Conservation (phyloP, 2,797 vertebrate species). For the Falco cherrug region DNA sequence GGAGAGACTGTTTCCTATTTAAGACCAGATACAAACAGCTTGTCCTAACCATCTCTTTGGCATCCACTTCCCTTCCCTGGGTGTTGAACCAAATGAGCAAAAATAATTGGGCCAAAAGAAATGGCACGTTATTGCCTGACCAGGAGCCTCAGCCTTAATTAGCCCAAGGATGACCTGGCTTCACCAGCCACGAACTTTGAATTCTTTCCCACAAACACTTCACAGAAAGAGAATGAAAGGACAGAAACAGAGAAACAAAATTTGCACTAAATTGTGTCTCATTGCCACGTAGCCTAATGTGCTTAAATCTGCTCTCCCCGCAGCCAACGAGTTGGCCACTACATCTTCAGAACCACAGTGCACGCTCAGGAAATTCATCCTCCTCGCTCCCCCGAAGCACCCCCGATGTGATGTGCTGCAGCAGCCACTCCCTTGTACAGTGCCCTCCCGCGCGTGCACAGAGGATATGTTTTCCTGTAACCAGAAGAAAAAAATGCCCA, state of each 20-base stretch:
- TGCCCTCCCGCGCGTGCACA: accelerated
- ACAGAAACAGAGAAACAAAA: not conserved
- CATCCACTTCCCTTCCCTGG: not conserved
- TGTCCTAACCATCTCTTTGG: not conserved
- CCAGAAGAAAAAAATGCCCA: not conserved
- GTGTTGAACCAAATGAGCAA: not conserved
- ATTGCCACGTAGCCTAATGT: not conserved
- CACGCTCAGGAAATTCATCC: not conserved
- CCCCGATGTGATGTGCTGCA: not conserved
- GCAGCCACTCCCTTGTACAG: not conserved
- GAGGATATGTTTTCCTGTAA: not conserved
- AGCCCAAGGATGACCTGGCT: not conserved
- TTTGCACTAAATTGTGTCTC: not conserved
- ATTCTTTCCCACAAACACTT: not conserved
- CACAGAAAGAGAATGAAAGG: not conserved
- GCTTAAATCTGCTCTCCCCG: not conserved
- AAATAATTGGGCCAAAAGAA: not conserved
- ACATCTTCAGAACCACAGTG: not conserved
- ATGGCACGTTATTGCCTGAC: not conserved
- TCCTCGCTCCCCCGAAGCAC: accelerated
- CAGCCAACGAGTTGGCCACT: not conserved
- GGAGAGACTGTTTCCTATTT: constrained; percentile 16
- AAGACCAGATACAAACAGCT: constrained; percentile 31
- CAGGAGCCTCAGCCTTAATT: not conserved
- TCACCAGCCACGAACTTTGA: not conserved